Base-by-base conservation (phyloP, 2,113 vertebrate genomes). In the Dascyllus trimaculatus region DNA sequence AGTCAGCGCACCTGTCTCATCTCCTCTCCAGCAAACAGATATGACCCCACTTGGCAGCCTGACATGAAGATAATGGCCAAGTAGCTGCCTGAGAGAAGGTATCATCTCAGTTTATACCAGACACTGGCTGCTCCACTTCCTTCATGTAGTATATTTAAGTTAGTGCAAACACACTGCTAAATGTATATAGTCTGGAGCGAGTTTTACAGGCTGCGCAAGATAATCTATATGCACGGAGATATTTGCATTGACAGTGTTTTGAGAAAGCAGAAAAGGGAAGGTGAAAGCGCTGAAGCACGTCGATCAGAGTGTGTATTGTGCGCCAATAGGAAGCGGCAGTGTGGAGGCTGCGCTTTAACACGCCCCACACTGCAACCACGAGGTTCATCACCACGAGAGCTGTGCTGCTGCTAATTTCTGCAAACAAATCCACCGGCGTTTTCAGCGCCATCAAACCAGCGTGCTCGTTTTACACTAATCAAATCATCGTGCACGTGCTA, bases 1-100 rank as follows among this genome's bases (percentile, higher is more conserved):
- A 65, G 82, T 67, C 48, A 0, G 21, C 11, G 83, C 94, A 95
- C 93, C 92, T 94, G 93, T 95, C 88, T 75, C 74, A 72, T 89
- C 84, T 80, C 66, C 83, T 92, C 91, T 88, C 35, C 19, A 17
- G 71, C 46, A 46, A 78, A 58, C 81, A 81, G 75, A 89, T 76
- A 77, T 25, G 73, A 66, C 38, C 46, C 40, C 25, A 69, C 84
- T 83, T 61, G 56, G 60, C 71, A 38, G 43, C 21, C 6, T 48
- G 11, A 17, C 64, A 29, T 29, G 17, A 76, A 49, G 38, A 74
- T 62, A 67, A 40, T 60, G 45, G 38, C 49, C 51, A 68, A 25
- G 10, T 54, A 19, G 57, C 35, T 43, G 35, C 48, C 22, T 8
- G 54, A 1, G 15, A 25, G 29, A 10, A 3, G 1, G 32, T 5